Evolutionary conservation across 2,888 invertebrate genomes (phyloP).

Genomic region (Glaucopsyche alexis): DNA sequence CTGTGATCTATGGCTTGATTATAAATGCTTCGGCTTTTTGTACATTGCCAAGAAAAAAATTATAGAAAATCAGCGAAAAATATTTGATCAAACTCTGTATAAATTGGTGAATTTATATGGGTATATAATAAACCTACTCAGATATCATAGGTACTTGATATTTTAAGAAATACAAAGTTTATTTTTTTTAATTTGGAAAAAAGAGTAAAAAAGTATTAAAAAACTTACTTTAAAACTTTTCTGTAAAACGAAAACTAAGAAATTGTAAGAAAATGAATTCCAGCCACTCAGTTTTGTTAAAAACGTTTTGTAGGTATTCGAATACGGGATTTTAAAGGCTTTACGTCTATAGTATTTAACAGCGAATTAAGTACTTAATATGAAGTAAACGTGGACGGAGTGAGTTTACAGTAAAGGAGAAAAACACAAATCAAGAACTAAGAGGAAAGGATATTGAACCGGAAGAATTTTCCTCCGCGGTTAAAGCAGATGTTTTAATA

Average conservation of each 20-base stretch:
- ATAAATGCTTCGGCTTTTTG: slow-evolving; percentile 30
- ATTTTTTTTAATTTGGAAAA: not conserved
- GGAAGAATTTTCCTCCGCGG: not conserved
- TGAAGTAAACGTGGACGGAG: slow-evolving; percentile 73
- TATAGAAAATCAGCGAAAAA: not conserved
- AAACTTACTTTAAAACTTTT: no score
- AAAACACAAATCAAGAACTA: slow-evolving; percentile 1
- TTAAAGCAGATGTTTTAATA: not conserved
- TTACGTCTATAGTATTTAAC: slow-evolving; percentile 46
- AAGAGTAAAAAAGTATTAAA: not conserved
- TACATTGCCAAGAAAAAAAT: slow-evolving; percentile 15
- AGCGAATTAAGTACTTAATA: slow-evolving; percentile 75
- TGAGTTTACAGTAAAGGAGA: slow-evolving; percentile 49
- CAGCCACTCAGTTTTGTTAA: not conserved
- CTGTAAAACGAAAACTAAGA: no score
- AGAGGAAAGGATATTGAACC: slow-evolving; percentile 15
- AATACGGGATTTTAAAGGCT: not conserved
- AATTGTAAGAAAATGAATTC: slow-evolving; percentile 7
- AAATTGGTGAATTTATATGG: not conserved
- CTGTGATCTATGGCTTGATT: slow-evolving; percentile 29
- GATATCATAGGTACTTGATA: no score
- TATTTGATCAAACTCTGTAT: not conserved
- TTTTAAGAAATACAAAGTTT: not conserved
- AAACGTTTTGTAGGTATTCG: not conserved
- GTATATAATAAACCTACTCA: no score